Conservation (phyloP, 2,797 vertebrate species). For the Aphelocoma californica region DNA sequence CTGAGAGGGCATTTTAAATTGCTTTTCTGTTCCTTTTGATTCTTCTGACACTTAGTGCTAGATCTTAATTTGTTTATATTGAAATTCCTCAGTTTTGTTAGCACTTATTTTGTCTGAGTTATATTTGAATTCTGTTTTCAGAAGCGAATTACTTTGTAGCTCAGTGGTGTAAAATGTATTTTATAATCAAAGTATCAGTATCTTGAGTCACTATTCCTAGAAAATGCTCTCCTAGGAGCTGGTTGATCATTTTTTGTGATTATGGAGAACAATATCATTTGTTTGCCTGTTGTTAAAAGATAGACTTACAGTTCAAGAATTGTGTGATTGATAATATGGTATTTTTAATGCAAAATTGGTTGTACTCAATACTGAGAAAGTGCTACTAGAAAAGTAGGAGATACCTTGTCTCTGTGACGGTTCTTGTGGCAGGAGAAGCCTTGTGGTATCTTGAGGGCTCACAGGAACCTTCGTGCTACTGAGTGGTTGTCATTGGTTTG, state of each 20-base stretch:
- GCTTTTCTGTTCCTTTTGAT: conserved; percentile 16
- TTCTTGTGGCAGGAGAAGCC: neutral
- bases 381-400: neutral
- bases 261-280: neutral
- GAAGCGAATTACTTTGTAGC: neutral
- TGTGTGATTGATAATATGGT: neutral
- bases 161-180: neutral
- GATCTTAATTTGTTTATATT: conserved; percentile 8
- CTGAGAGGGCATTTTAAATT: neutral
- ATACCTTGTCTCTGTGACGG: neutral
- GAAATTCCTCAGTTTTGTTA: neutral
- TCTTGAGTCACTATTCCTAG: neutral
- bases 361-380: neutral
- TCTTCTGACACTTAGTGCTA: neutral
- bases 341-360: neutral
- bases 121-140: neutral
- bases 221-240: neutral
- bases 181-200: neutral
- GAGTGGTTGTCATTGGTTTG: neutral
- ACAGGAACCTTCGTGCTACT: neutral
- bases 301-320: neutral
- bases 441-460: neutral
- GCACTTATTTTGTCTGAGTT: neutral
- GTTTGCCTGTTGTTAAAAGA: neutral
- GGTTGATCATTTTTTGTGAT: neutral